These are phyloP conservation scores for Anagyrus pseudococci DNA, from an alignment of 2,888 invertebrate genomes.

Conservation along the genomic window DNA sequence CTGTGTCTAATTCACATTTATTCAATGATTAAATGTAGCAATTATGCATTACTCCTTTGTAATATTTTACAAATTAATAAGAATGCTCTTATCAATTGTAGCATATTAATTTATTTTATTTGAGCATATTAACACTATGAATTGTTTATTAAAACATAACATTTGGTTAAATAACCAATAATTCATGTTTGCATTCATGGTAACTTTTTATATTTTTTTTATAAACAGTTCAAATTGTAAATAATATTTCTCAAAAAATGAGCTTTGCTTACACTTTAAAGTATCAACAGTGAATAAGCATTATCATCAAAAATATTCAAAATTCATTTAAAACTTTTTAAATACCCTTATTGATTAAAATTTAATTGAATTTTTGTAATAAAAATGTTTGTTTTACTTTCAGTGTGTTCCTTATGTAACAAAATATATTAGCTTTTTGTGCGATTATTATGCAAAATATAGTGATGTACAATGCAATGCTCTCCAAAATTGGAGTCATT, in stretches of 20 bases:
- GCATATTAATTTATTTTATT: too few relatives aligned
- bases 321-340: background rate
- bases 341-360: background rate
- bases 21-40: background rate
- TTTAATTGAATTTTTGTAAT: background rate
- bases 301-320: too few relatives aligned
- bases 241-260: too few relatives aligned
- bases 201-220: background rate
- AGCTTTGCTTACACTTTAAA: too few relatives aligned
- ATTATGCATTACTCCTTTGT: background rate
- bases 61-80: background rate
- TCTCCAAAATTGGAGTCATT: slow-evolving; percentile 14
- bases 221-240: too few relatives aligned
- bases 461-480: background rate
- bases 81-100: background rate
- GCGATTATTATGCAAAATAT: slow-evolving; percentile 19
- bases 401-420: slow-evolving; percentile 3
- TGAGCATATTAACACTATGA: background rate
- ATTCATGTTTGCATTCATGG: too few relatives aligned
- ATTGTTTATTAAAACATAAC: background rate
- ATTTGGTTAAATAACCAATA: too few relatives aligned
- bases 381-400: background rate
- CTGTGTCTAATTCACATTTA: too few relatives aligned
- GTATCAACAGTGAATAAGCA: too few relatives aligned
- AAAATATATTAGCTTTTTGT: slow-evolving; percentile 19